Evolutionary conservation across 2,113 vertebrate species (phyloP).

Genomic region (Oncorhynchus keta): DNA sequence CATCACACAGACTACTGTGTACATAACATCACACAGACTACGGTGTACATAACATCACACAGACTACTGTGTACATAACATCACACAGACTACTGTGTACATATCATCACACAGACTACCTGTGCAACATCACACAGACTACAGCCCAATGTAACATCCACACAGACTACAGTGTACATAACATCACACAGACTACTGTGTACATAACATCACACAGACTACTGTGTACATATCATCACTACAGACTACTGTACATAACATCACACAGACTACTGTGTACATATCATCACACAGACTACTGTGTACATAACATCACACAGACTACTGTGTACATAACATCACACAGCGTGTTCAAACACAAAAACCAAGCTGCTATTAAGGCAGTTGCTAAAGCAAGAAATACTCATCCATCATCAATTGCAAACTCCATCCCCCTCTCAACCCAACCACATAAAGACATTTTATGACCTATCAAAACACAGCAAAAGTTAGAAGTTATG

Average conservation of each 20-base stretch:
- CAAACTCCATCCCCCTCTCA: too few species aligned
- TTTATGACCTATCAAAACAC: too few species aligned
- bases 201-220: constrained; percentile 13
- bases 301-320: too few species aligned
- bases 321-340: too few species aligned
- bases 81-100: too few species aligned
- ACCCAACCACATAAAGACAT: too few species aligned
- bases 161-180: not conserved
- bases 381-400: too few species aligned
- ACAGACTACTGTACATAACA: constrained; percentile 21
- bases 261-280: not conserved
- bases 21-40: constrained; percentile 10
- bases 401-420: too few species aligned
- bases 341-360: not conserved
- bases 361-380: too few species aligned
- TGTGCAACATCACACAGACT: not conserved
- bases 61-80: constrained; percentile 18
- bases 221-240: too few species aligned
- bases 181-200: not conserved
- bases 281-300: not conserved
- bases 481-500: too few species aligned
- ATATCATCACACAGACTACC: constrained; percentile 3
- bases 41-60: too few species aligned
- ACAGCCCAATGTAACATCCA: constrained; percentile 23
- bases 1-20: constrained; percentile 2